These are phyloP conservation scores for Lottia gigantea DNA, from an alignment of 2,888 invertebrate genomes.

Conservation along the genomic window DNA sequence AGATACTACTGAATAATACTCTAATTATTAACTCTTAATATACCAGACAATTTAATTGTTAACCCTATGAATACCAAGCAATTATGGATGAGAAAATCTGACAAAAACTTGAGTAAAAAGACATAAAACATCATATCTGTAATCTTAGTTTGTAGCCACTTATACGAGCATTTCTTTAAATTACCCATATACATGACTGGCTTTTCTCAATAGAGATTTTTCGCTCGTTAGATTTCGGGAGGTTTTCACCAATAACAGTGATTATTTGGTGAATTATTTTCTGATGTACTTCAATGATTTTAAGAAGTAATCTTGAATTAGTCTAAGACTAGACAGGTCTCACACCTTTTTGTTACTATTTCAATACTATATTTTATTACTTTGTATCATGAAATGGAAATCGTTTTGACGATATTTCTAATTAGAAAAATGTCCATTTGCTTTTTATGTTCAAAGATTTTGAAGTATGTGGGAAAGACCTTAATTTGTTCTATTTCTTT, in stretches of 20 bases:
- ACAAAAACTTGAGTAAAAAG: not conserved
- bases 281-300: conserved; percentile 6
- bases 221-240: conserved; percentile 2
- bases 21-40: no score
- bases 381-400: no score
- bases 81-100: no score
- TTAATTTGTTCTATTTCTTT: no score
- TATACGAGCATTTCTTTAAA: conserved; percentile 7
- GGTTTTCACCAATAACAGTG: not conserved
- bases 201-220: conserved; percentile 3
- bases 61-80: no score
- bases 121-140: not conserved
- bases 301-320: not conserved
- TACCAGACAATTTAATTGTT: no score
- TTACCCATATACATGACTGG: not conserved
- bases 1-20: no score
- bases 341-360: not conserved
- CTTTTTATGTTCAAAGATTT: no score
- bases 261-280: conserved; percentile 2
- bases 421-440: no score
- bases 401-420: no score
- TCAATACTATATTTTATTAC: no score
- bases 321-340: not conserved
- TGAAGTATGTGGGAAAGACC: no score
- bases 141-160: conserved; percentile 3